Conservation (phyloP, 2,113 vertebrate species). For the Grammomys surdaster region DNA sequence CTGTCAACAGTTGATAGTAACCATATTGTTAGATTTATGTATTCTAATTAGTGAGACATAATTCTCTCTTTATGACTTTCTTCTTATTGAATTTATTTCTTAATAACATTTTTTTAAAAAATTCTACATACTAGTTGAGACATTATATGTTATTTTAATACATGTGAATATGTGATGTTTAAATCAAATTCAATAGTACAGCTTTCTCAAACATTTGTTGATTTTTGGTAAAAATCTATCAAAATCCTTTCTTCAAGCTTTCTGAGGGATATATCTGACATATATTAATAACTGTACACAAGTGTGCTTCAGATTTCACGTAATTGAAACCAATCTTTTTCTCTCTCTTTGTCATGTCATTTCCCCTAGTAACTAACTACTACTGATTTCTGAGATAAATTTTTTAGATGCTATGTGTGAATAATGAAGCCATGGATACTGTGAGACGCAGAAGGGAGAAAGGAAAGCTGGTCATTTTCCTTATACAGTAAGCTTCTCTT, state of each 20-base stretch:
- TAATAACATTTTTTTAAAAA: background rate
- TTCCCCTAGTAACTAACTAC: background rate
- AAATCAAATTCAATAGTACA: background rate
- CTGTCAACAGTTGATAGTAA: background rate
- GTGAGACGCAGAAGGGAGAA: background rate
- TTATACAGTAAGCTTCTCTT: background rate
- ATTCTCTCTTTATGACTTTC: background rate
- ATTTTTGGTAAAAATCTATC: background rate
- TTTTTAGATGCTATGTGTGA: background rate
- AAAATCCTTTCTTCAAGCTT: background rate
- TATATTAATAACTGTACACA: background rate
- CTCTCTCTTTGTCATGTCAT: background rate
- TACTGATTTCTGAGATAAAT: background rate
- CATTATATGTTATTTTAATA: background rate
- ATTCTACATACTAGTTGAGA: background rate
- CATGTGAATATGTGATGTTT: background rate
- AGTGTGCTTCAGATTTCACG: background rate
- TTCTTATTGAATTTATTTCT: background rate
- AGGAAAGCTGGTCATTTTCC: background rate
- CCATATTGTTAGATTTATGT: background rate
- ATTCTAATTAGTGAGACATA: background rate
- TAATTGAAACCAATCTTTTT: background rate
- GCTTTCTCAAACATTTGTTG: background rate
- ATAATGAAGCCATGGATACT: background rate
- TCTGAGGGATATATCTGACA: background rate